Conservation (phyloP, 1,140 invertebrate species). For the Xylocopa sonorina region DNA sequence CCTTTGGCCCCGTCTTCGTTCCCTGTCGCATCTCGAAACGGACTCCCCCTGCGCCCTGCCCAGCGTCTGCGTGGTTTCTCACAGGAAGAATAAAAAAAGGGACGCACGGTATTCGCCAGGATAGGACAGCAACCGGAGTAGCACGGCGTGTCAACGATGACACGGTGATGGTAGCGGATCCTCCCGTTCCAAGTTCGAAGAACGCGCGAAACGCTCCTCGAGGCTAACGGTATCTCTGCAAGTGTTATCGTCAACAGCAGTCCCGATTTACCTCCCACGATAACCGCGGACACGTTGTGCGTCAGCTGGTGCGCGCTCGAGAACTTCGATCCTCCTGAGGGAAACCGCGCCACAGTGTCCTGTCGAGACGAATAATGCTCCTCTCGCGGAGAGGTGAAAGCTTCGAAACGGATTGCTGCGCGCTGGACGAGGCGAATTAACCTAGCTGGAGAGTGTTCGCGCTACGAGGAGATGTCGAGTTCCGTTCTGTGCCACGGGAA, state of each 20-base stretch:
- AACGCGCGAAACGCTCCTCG: constrained; percentile 22
- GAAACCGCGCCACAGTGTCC: not conserved
- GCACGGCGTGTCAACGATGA: constrained; percentile 2
- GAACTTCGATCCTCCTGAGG: not conserved
- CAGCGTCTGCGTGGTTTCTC: not conserved
- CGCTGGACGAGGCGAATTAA: constrained; percentile 33
- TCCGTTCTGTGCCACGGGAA: not conserved
- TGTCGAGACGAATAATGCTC: constrained; percentile 25
- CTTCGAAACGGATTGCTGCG: not conserved
- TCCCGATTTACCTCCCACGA: too few species aligned
- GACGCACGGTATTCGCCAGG: not conserved
- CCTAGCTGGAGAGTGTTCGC: not conserved
- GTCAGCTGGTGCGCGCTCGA: not conserved
- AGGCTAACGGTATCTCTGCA: not conserved
- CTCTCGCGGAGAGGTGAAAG: not conserved
- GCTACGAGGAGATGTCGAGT: not conserved
- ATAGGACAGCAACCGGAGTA: not conserved
- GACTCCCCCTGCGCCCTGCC: not conserved
- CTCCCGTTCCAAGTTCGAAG: not conserved
- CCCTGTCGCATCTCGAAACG: not conserved
- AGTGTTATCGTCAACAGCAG: too few species aligned
- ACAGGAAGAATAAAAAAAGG: not conserved
- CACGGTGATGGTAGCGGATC: constrained; percentile 10
- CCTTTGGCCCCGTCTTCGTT: constrained; percentile 2
- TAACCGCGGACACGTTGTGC: not conserved